A percentile compares a stretch with the other conserved stretches of the same genome.
Evolutionary conservation across 1,140 invertebrate genomes (phyloP).

Genomic region (Lineus longissimus): DNA sequence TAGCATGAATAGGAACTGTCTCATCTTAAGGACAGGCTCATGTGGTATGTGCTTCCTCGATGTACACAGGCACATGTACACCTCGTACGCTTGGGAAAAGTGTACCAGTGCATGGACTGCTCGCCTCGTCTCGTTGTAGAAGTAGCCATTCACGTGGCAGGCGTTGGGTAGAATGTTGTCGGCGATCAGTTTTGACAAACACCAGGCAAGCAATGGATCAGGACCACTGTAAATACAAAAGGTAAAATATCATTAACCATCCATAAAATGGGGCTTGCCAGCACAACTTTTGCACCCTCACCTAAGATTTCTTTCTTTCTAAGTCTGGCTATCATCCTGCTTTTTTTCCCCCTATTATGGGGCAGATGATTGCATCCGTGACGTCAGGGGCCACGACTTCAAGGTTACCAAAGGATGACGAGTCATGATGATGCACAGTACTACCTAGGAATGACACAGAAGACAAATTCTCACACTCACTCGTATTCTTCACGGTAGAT

Average conservation of each 20-base stretch:
- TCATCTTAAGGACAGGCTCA: conserved; percentile 48
- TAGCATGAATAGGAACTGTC: conserved; percentile 47
- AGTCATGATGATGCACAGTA: too few species aligned
- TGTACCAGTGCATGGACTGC: conserved; percentile 49
- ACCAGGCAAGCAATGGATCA: conserved; percentile 38
- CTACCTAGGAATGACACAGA: too few species aligned
- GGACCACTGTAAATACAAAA: conserved; percentile 16
- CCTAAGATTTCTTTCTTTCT: too few species aligned
- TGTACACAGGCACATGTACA: conserved; percentile 40
- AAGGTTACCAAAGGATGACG: too few species aligned
- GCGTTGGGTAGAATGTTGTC: conserved; percentile 44
- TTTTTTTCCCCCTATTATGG: too few species aligned
- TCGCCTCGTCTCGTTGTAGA: conserved; percentile 44
- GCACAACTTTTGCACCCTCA: not conserved
- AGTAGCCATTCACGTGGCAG: conserved; percentile 46
- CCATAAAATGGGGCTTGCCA: not conserved
- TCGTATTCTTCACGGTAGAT: conserved; percentile 38
- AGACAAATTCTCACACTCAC: conserved; percentile 29
- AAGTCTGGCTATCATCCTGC: too few species aligned
- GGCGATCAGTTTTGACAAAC: conserved; percentile 44
- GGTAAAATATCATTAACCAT: not conserved
- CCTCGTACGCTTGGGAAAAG: conserved; percentile 45
- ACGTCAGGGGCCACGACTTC: too few species aligned
- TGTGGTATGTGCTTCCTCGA: conserved; percentile 36
- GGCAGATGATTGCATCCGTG: too few species aligned